Conservation (phyloP, 2,888 invertebrate species). For the Asteroscopus sphinx region DNA sequence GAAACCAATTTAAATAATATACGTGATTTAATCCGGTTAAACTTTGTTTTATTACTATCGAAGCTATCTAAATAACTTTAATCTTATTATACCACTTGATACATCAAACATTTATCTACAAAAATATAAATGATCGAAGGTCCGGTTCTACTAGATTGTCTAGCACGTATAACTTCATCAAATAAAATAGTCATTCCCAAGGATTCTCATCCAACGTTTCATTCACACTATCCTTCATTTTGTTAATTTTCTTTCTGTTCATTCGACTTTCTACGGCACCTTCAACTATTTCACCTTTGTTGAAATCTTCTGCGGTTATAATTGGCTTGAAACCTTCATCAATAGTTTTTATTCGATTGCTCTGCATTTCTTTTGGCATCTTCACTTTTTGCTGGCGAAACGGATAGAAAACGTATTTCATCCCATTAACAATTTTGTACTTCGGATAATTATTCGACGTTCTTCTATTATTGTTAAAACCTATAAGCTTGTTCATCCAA, state of each 20-base stretch:
- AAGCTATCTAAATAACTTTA: neutral
- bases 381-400: conserved; percentile 69
- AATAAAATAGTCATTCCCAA: conserved; percentile 88
- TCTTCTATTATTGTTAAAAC: conserved; percentile 66
- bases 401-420: conserved; percentile 80
- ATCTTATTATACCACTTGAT: conserved; percentile 2
- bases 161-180: conserved; percentile 81
- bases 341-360: conserved; percentile 55
- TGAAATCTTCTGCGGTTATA: conserved; percentile 77
- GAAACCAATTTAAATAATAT: too few species aligned
- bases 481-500: conserved; percentile 76
- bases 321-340: conserved; percentile 65
- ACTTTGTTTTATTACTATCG: neutral
- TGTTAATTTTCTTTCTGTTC: conserved; percentile 74
- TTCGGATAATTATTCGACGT: conserved; percentile 66
- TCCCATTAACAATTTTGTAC: conserved; percentile 78
- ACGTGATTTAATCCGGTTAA: too few species aligned
- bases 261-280: conserved; percentile 74
- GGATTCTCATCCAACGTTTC: conserved; percentile 82
- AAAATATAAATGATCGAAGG: conserved; percentile 77
- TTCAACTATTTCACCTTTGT: conserved; percentile 83
- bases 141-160: conserved; percentile 81
- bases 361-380: conserved; percentile 67
- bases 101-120: conserved; percentile 56
- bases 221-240: conserved; percentile 76